Conservation (phyloP, 2,888 invertebrate species). For the Biston stratarius region DNA sequence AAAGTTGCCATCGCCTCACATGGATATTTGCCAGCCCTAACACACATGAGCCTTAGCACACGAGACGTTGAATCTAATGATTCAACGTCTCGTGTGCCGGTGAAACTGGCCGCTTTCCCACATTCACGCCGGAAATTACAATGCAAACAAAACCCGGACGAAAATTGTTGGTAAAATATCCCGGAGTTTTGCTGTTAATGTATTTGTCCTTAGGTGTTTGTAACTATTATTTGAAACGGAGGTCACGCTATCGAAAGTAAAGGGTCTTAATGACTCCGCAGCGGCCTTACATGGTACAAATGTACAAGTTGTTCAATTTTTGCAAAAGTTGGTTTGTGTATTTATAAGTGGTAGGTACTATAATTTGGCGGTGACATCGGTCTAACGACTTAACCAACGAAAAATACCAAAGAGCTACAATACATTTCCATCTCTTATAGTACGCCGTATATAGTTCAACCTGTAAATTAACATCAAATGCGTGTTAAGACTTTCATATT, state of each 20-base stretch:
- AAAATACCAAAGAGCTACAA: too few relatives aligned
- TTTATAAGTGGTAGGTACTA: too few relatives aligned
- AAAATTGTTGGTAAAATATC: conserved; percentile 5
- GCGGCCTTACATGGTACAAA: too few relatives aligned
- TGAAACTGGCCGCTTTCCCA: conserved; percentile 22
- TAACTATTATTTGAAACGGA: conserved; percentile 6
- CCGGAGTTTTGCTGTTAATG: not conserved
- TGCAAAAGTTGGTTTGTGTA: too few relatives aligned
- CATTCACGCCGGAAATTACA: conserved; percentile 19
- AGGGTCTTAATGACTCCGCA: conserved; percentile 12
- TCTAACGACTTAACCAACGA: too few relatives aligned
- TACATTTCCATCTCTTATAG: too few relatives aligned
- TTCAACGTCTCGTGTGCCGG: conserved; percentile 13
- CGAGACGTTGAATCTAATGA: conserved; percentile 10
- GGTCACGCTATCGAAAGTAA: conserved; percentile 26
- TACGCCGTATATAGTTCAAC: too few relatives aligned
- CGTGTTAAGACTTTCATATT: too few relatives aligned
- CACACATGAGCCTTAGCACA: too few relatives aligned
- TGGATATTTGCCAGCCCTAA: conserved; percentile 17
- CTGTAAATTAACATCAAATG: too few relatives aligned
- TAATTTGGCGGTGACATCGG: too few relatives aligned
- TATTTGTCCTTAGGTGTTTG: conserved; percentile 4
- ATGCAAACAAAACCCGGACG: conserved; percentile 18
- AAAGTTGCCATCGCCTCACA: conserved; percentile 20
- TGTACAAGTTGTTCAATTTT: too few relatives aligned